Evolutionary conservation across 2,113 vertebrate species (phyloP).

Genomic region (Ammospiza caudacuta): DNA sequence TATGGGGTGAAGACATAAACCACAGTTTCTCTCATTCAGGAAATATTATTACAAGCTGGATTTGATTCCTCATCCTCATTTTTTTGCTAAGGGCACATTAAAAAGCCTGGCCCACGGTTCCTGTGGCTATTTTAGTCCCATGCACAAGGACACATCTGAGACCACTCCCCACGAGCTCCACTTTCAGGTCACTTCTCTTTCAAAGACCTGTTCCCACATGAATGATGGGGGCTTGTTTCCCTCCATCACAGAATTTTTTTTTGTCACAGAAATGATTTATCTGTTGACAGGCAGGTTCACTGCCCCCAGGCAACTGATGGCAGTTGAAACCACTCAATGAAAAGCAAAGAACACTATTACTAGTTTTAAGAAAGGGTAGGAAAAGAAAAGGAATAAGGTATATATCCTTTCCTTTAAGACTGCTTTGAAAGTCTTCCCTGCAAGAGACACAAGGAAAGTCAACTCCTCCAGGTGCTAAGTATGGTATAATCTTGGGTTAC

Average conservation of each 20-base stretch:
- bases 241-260: neutral
- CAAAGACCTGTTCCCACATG: conserved; percentile 4
- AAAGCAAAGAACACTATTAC: neutral
- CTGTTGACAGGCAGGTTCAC: conserved; percentile 40
- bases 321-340: conserved; percentile 21
- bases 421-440: neutral
- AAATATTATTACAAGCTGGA: neutral
- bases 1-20: neutral
- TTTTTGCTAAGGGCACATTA: neutral
- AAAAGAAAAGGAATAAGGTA: neutral
- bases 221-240: neutral
- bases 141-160: neutral
- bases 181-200: conserved; percentile 25
- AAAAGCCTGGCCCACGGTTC: neutral
- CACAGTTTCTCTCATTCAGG: neutral
- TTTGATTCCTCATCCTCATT: neutral
- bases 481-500: neutral
- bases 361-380: neutral
- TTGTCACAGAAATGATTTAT: conserved; percentile 41
- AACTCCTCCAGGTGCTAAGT: neutral
- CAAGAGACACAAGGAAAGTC: neutral
- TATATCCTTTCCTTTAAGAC: neutral
- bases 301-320: conserved; percentile 23
- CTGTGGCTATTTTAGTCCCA: neutral
- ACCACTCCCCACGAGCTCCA: neutral